A percentile compares a stretch with the other conserved stretches of the same genome.
These are phyloP conservation scores for Poeciliopsis infans DNA, from an alignment of 2,797 vertebrate genomes.

Conservation along the genomic window DNA sequence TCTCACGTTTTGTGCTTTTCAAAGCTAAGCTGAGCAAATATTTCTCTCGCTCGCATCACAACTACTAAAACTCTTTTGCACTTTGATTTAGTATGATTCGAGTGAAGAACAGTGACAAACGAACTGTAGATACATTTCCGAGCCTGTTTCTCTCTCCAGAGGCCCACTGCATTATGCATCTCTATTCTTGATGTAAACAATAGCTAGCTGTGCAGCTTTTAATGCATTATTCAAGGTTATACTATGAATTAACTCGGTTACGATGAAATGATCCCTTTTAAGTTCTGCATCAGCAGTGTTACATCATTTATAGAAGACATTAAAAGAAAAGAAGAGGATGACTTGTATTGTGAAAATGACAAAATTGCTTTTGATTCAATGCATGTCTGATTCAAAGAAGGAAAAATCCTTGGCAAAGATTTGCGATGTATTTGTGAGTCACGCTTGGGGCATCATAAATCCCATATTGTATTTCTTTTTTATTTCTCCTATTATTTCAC, in stretches of 20 bases:
- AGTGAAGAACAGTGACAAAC: conserved; percentile 37
- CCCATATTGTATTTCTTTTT: conserved; percentile 42
- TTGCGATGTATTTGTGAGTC: conserved; percentile 29
- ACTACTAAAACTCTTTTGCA: conserved; percentile 52
- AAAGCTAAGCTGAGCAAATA: conserved; percentile 44
- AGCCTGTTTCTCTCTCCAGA: conserved; percentile 31
- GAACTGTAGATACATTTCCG: conserved; percentile 39
- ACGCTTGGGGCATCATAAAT: conserved; percentile 38
- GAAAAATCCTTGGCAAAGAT: conserved; percentile 43
- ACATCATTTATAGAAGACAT: conserved; percentile 33
- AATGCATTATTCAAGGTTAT: conserved; percentile 71
- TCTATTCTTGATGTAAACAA: conserved; percentile 67
- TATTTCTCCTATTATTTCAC: conserved; percentile 22
- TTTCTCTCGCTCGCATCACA: conserved; percentile 54
- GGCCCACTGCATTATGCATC: conserved; percentile 63
- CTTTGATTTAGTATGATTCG: conserved; percentile 45
- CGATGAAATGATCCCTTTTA: conserved; percentile 56
- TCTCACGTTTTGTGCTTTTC: conserved; percentile 51
- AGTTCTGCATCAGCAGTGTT: conserved; percentile 29
- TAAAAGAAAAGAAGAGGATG: conserved; percentile 36
- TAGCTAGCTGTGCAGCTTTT: conserved; percentile 51
- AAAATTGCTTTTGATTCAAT: conserved; percentile 50
- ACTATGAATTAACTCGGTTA: conserved; percentile 52
- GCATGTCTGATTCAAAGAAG: conserved; percentile 48
- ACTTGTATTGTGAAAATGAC: conserved; percentile 29